phyloP scores from a whole-genome alignment of 2,113 vertebrate species.

The Murina feae region DNA sequence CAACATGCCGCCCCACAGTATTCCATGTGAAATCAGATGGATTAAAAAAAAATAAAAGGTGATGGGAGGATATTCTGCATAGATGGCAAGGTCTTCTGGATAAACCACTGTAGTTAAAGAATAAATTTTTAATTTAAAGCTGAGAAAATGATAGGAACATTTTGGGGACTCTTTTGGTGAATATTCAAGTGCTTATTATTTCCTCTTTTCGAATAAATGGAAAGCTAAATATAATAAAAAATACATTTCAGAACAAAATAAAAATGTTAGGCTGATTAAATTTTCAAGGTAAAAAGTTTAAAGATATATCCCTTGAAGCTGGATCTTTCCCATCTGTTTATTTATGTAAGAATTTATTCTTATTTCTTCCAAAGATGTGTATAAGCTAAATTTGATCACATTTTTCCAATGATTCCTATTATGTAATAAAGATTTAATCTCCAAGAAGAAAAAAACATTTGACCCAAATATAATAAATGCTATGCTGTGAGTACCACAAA shows the following conservation, averaged over 20 bases:
- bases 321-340: background rate
- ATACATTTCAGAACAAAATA: background rate
- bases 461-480: background rate
- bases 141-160: background rate
- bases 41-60: constrained; percentile 32
- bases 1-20: background rate
- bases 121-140: constrained; percentile 49
- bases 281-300: constrained; percentile 26
- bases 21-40: constrained; percentile 44
- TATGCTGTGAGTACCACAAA: background rate
- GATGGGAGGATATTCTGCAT: constrained; percentile 27
- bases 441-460: background rate
- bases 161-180: background rate
- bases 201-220: constrained; percentile 11
- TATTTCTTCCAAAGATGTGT: background rate
- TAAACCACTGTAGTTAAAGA: constrained; percentile 34
- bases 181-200: background rate
- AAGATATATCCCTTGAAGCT: background rate
- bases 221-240: background rate
- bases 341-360: background rate
- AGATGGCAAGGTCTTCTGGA: background rate
- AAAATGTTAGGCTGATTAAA: constrained; percentile 28
- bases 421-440: background rate
- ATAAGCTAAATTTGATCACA: background rate
- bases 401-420: background rate